Conservation (phyloP, 2,888 invertebrate species). For the Caenorhabditis parvicauda region DNA sequence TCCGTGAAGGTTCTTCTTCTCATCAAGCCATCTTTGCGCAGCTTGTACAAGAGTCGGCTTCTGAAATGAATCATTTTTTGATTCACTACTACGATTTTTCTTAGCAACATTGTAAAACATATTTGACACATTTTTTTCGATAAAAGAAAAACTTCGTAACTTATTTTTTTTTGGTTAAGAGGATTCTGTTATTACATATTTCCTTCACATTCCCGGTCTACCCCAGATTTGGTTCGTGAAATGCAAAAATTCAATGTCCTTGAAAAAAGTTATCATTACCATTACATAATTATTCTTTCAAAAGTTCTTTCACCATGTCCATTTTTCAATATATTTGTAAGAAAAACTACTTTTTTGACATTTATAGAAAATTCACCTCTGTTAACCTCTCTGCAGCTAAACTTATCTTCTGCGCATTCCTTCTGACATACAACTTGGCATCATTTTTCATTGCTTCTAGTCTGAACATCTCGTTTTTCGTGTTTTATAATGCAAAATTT, state of each 20-base stretch:
- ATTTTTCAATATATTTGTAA: background rate
- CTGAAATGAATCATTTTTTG: conserved; percentile 5
- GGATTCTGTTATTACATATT: too few species aligned
- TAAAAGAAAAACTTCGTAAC: too few species aligned
- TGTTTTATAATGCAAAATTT: background rate
- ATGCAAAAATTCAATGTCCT: too few species aligned
- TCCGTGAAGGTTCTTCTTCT: conserved; percentile 14
- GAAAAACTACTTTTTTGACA: background rate
- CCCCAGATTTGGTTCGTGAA: too few species aligned
- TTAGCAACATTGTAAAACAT: too few species aligned
- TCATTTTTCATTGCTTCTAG: conserved; percentile 75
- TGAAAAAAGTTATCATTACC: too few species aligned
- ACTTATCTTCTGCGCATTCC: conserved; percentile 75
- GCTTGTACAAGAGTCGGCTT: conserved; percentile 16
- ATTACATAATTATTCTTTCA: too few species aligned
- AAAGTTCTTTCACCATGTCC: too few species aligned
- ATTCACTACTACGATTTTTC: too few species aligned
- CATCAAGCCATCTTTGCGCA: conserved; percentile 8
- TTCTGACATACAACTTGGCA: conserved; percentile 76
- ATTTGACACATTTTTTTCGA: too few species aligned
- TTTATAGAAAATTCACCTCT: conserved; percentile 7
- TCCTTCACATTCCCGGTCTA: background rate
- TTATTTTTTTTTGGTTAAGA: too few species aligned
- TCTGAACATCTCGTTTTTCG: conserved; percentile 11
- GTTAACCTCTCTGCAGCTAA: conserved; percentile 41